Evolutionary conservation across 2,888 invertebrate species (phyloP), one percentile per base, ranked within the genome.

Genomic region (Lasioglossum calceatum): DNA sequence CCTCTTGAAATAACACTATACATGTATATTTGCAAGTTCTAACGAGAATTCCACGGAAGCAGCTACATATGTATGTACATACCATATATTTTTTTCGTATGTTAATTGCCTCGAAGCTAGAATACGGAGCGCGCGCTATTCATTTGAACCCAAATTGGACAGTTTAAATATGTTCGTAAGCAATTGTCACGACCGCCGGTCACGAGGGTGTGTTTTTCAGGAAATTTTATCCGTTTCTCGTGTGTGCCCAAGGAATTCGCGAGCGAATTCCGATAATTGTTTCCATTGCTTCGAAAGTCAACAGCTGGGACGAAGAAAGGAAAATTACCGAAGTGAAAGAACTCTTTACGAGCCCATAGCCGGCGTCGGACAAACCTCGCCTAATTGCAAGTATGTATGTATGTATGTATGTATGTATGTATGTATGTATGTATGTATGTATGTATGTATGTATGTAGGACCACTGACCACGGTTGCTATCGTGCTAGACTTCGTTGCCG

Each of bases 141-240:
- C 74, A 78, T 50, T 74, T 77, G 32, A 61, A 84, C 77, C 44
- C 78, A 72, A 64, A 70, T n/a, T 58, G 42, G 78, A 27, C 44
- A 47, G 44, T 36, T 67, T 67, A 36, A 67, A 67, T 67, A 39
- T 67, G 36, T 67, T 67, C 36, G 4, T 14, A 74, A 84, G 74
- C 70, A 84, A 67, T 70, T 67, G 47, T 84, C 84, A 70, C 84
- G 76, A 64, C 75, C 72, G 12, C 64, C 54, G 27, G 85, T 84
- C 84, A 84, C 84, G 84, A 84, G 85, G 75, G 75, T 61, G 42
- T 73, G 84, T 84, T 64, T 61, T 67, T 81, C 85, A 73, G 72
- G 44, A 19, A 81, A 85, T 77, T 85, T 81, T 74, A 81, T 75
- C 36, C 32, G 36, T 27, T 42, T 42, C 36, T 71, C 42, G 44